These are phyloP conservation scores for Eupithecia inturbata DNA, from an alignment of 2,888 invertebrate genomes.

Conservation along the genomic window DNA sequence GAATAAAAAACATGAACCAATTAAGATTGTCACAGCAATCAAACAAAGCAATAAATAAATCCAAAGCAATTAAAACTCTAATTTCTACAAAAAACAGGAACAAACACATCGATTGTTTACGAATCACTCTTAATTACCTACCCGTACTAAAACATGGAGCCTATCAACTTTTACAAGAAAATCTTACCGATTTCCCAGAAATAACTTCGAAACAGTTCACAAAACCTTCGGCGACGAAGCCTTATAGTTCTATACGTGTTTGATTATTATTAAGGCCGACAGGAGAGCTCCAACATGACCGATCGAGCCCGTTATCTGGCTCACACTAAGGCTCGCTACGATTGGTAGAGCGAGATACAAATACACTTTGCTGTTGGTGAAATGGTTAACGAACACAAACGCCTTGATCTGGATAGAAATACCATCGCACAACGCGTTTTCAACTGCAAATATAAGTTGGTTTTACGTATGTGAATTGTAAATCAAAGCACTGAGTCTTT, in stretches of 20 bases:
- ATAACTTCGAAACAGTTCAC: constrained; percentile 37
- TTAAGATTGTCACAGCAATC: not conserved
- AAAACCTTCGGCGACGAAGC: constrained; percentile 50
- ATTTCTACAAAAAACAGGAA: constrained; percentile 26
- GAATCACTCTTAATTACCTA: not conserved
- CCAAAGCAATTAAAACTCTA: constrained; percentile 22
- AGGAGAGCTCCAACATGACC: constrained; percentile 47
- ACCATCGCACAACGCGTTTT: constrained; percentile 6
- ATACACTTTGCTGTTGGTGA: not conserved
- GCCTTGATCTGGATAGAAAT: not conserved
- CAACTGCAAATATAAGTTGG: constrained; percentile 20
- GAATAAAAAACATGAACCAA: not conserved
- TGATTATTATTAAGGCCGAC: constrained; percentile 53
- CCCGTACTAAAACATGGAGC: not conserved
- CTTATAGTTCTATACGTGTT: constrained; percentile 56
- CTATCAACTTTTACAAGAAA: not conserved
- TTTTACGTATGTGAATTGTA: not conserved
- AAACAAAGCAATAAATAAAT: constrained; percentile 4
- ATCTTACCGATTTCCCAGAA: constrained; percentile 31
- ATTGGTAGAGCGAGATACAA: constrained; percentile 47
- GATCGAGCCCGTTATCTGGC: constrained; percentile 63
- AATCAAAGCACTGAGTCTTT: not conserved
- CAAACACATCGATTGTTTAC: constrained; percentile 29
- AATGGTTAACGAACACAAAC: constrained; percentile 5
- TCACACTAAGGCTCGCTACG: constrained; percentile 60